phyloP scores from a whole-genome alignment of 2,888 invertebrate species.

The Blera fallax region DNA sequence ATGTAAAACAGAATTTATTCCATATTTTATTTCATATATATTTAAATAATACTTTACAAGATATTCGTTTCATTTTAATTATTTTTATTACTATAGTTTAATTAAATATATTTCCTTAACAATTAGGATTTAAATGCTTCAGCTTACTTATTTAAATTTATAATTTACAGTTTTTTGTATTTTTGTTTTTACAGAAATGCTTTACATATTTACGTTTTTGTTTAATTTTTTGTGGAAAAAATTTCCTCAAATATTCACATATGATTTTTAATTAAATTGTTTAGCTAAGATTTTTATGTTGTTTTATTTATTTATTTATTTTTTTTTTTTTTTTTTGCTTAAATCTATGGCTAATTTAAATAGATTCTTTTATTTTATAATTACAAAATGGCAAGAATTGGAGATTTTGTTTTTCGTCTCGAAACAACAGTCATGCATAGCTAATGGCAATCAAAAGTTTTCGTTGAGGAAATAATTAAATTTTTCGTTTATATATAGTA shows the following conservation, averaged over 20 bases:
- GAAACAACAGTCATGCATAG: conserved; percentile 19
- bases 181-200: conserved; percentile 69
- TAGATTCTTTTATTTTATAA: conserved; percentile 34
- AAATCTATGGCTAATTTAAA: conserved; percentile 57
- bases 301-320: conserved; percentile 61
- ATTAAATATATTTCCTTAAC: conserved; percentile 66
- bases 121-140: conserved; percentile 67
- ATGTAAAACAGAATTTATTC: conserved; percentile 47
- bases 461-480: background rate
- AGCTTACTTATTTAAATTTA: conserved; percentile 39
- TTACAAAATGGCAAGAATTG: conserved; percentile 71
- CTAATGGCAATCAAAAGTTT: conserved; percentile 17
- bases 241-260: conserved; percentile 55
- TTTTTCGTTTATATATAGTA: background rate
- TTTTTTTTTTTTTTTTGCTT: conserved; percentile 30
- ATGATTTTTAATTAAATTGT: conserved; percentile 53
- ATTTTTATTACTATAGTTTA: conserved; percentile 61
- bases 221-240: conserved; percentile 43
- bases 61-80: conserved; percentile 59
- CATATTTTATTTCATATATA: conserved; percentile 69
- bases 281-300: conserved; percentile 59
- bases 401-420: conserved; percentile 29
- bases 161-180: conserved; percentile 69
- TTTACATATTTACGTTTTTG: conserved; percentile 57
- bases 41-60: conserved; percentile 72